Evolutionary conservation across 2,113 vertebrate species (phyloP), one percentile per base, ranked within the genome.

Genomic region (Vulpes ferrilata): DNA sequence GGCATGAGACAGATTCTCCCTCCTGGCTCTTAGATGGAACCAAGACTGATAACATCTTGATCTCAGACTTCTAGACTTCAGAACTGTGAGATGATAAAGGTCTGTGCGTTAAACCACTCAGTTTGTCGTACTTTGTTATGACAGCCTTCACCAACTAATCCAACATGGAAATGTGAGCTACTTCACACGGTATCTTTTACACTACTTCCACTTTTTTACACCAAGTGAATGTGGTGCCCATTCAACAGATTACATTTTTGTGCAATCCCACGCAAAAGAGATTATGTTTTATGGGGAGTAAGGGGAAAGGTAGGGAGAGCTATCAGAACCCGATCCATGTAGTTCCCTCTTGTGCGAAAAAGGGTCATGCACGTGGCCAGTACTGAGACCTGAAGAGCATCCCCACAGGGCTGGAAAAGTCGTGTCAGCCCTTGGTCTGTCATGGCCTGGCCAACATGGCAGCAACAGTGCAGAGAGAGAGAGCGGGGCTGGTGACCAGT

Each of bases 321-420:
- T 51, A 38, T 55, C 38, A 53, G 59, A 55, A 60, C 22, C 30
- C 35, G 35, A 11, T 43, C 19, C 76, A 78, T 11, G 69, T 9
- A 32, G 13, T 32, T 59, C 22, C 1, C 35, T 43, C 22, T 3
- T 25, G 48, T 71, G 23, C 23, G 23, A 23, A 32, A 12, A 51
- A 48, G 12, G 2, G 2, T 88, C 35, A 13, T 23, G 51, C 23
- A 17, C 0, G 3, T 17, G 23, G 16, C 35, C 38, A 8, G 19
- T 65, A 55, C 86, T 43, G 23, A 82, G 98, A 99, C 98, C 98
- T 97, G 87, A 51, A 99, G 97, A 67, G 89, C 97, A 22, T 94
- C 88, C 95, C 96, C 65, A 30, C 97, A 98, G 48, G 97, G 95
- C 43, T 90, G 94, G 89, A 99, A 98, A 93, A 99, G 98, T 17